phyloP scores from a whole-genome alignment of 2,797 vertebrate species.

The Chromis chromis region DNA sequence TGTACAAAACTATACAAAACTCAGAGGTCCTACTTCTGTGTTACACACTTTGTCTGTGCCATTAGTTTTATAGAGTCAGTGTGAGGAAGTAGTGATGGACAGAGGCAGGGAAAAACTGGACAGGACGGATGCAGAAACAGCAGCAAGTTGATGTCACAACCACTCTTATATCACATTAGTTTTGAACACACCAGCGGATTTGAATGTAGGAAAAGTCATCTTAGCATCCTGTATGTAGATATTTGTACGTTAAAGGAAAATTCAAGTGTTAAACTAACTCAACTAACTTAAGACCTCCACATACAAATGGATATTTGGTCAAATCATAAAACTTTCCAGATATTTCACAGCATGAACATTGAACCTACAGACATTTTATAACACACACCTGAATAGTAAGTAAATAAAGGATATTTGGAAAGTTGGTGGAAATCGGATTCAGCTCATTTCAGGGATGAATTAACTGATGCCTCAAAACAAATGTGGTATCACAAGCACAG shows the following conservation, averaged over 20 bases:
- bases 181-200: constrained; percentile 11
- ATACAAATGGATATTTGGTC: constrained; percentile 16
- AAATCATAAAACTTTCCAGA: constrained; percentile 33
- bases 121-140: constrained; percentile 13
- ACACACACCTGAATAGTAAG: constrained; percentile 55
- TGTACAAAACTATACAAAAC: constrained; percentile 76
- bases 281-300: constrained; percentile 29
- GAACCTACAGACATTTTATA: constrained; percentile 49
- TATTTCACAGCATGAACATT: constrained; percentile 56
- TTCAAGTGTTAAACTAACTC: constrained; percentile 6
- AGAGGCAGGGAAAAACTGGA: constrained; percentile 8
- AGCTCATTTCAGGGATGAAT: constrained; percentile 38
- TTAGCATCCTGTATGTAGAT: constrained; percentile 21
- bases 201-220: constrained; percentile 1
- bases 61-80: constrained; percentile 35
- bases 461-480: constrained; percentile 38
- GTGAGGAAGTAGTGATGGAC: constrained; percentile 8
- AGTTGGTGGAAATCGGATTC: constrained; percentile 34
- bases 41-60: constrained; percentile 50
- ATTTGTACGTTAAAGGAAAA: background rate
- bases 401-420: constrained; percentile 37
- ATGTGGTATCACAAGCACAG: constrained; percentile 52
- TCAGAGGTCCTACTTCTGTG: constrained; percentile 38
- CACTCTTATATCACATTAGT: constrained; percentile 23
- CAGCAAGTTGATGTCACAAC: constrained; percentile 13